Evolutionary conservation across 1,140 invertebrate genomes (phyloP).

Genomic region (Leptinotarsa lineolata): DNA sequence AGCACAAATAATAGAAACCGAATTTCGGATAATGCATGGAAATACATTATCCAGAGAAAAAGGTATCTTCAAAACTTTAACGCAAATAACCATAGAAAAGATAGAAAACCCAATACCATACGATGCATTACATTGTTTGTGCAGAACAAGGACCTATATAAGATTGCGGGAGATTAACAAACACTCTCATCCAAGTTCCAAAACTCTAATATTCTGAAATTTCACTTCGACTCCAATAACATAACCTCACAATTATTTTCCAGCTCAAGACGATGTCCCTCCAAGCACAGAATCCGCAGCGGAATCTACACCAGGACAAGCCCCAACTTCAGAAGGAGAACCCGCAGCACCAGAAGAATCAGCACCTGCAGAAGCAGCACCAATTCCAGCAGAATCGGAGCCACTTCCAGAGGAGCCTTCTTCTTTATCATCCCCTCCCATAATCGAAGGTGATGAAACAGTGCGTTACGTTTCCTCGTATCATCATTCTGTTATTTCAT

Average conservation of each 20-base stretch:
- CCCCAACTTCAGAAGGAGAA: slow-evolving; percentile 24
- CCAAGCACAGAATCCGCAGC: neutral
- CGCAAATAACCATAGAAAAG: no score
- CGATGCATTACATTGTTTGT: no score
- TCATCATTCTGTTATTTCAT: slow-evolving; percentile 13
- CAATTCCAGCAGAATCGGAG: slow-evolving; percentile 38
- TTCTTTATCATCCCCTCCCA: slow-evolving; percentile 18
- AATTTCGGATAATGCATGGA: no score
- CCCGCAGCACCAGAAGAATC: slow-evolving; percentile 27
- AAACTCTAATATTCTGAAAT: neutral
- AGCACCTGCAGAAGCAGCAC: slow-evolving; percentile 29
- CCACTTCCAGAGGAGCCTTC: slow-evolving; percentile 35
- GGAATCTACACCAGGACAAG: slow-evolving; percentile 22
- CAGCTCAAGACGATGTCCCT: neutral
- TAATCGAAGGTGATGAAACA: slow-evolving; percentile 31
- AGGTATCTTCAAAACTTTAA: no score
- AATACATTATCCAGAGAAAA: no score
- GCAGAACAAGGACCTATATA: no score
- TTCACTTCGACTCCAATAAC: neutral
- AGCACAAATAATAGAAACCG: no score
- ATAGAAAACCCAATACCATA: no score
- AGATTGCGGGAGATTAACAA: no score
- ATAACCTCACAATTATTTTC: neutral
- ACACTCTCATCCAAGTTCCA: neutral
- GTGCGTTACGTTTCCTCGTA: slow-evolving; percentile 14